Base-by-base conservation (phyloP, 2,888 invertebrate genomes). In the Eupithecia centaureata region DNA sequence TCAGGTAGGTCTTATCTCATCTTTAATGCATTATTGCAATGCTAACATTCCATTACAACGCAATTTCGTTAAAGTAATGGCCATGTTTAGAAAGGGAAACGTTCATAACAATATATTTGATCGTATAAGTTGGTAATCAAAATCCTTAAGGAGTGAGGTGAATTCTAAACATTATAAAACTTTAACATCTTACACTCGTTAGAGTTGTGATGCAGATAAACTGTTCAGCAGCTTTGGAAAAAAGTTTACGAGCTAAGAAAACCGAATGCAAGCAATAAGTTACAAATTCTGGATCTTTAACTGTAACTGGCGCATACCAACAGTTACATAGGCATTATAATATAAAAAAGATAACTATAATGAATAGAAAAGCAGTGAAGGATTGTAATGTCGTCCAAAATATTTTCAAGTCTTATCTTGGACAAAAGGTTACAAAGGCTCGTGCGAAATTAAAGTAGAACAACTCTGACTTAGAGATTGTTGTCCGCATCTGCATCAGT, bases 401-500 rank as follows among this genome's bases (percentile, higher is more conserved):
- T 30, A 30, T 30, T 30, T 30, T 30, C 4, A 35, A 35, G 35
- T 8, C 13, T 32, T 35, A 38, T 8, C 18, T 18, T 1, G 7
- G 52, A 2, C 52, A 52, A 52, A 52, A 52, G 13, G 52, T 15
- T 2, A 5, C 27, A 52, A 52, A 52, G 3, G 13, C 52, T 27
- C 27, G 18, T 22, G 25, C 12, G 25, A 10, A 42, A 42, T 42
- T 8, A 18, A 18, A 42, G 18, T 18, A 10, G 8, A 18, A 42
- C 42, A 15, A 15, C 15, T 35, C 15, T 35, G 30, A 12, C 30
- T 47, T 12, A 42, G 56, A 58, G 68, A 61, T 38, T 32, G 51
- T 61, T 38, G 57, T 42, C 61, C 57, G 62, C 65, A 42, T 18
- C 42, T 42, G 18, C 65, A 62, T 18, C 68, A 62, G 58, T 63